Percentiles rank a stretch among this genome's conserved stretches.
Conservation (phyloP, 2,888 invertebrate genomes). For the Ptilodon capucinus region DNA sequence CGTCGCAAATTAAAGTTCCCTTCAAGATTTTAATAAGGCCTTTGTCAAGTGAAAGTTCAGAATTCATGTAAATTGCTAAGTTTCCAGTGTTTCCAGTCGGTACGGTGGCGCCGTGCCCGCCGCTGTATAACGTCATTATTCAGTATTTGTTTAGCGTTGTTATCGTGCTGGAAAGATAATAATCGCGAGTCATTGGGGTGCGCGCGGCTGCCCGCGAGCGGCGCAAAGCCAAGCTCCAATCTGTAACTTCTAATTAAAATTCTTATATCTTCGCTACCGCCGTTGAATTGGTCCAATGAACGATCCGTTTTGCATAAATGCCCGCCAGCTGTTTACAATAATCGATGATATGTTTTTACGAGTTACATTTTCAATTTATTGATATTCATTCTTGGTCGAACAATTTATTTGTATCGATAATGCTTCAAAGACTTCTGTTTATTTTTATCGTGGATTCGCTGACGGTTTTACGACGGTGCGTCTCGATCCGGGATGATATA, state of each 20-base stretch:
- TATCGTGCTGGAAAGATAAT: constrained; percentile 4
- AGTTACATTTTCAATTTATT: constrained; percentile 78
- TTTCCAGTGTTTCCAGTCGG: constrained; percentile 29
- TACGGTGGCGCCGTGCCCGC: not conserved
- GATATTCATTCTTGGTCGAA: constrained; percentile 71
- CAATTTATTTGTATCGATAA: constrained; percentile 78
- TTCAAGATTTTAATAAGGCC: constrained; percentile 72
- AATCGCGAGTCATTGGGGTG: constrained; percentile 13
- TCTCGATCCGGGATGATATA: constrained; percentile 45
- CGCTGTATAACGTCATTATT: not conserved
- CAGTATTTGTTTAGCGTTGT: constrained; percentile 5
- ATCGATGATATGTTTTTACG: constrained; percentile 80
- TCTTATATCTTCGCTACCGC: constrained; percentile 69
- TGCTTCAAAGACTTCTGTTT: constrained; percentile 73
- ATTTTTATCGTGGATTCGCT: constrained; percentile 55
- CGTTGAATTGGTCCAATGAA: constrained; percentile 70
- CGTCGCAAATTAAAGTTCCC: constrained; percentile 70
- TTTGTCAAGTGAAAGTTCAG: constrained; percentile 61
- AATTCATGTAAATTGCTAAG: constrained; percentile 67
- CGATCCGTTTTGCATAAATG: constrained; percentile 76
- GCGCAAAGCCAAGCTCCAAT: constrained; percentile 31
- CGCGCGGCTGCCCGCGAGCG: constrained; percentile 10
- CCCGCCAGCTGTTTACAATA: constrained; percentile 80
- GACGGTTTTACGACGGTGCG: constrained; percentile 59
- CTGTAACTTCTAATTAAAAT: constrained; percentile 61